Evolutionary conservation across 2,113 vertebrate genomes (phyloP).

Genomic region (Gracilinanus agilis): DNA sequence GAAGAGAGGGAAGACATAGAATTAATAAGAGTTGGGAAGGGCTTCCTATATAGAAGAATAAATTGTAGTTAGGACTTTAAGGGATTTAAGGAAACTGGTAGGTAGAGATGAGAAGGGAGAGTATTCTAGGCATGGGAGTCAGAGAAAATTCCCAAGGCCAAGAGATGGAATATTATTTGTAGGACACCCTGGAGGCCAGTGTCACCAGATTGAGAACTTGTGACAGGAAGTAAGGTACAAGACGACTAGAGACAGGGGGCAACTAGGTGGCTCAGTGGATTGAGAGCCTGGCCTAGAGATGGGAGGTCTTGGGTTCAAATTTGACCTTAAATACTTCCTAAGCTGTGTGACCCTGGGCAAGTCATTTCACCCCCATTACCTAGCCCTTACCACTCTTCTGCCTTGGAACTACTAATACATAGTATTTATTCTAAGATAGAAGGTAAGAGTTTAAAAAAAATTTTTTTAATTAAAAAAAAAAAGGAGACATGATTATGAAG

Average conservation of each 20-base stretch:
- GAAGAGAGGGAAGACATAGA: background rate
- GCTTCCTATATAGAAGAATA: background rate
- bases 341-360: no score
- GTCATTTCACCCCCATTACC: no score
- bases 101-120: background rate
- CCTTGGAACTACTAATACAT: no score
- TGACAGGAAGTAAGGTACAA: background rate
- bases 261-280: no score
- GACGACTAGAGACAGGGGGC: background rate
- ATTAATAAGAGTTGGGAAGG: background rate
- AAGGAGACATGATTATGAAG: no score
- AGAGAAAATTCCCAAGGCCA: background rate
- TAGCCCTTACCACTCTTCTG: no score
- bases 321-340: no score
- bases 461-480: no score
- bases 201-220: background rate
- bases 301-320: no score
- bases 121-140: background rate
- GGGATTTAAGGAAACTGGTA: background rate
- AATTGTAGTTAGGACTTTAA: background rate
- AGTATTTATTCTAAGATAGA: no score
- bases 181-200: background rate
- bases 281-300: no score
- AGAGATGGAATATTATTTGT: background rate
- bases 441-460: no score